Conservation (phyloP, 2,888 invertebrate genomes). For the Eretmocerus hayati region DNA sequence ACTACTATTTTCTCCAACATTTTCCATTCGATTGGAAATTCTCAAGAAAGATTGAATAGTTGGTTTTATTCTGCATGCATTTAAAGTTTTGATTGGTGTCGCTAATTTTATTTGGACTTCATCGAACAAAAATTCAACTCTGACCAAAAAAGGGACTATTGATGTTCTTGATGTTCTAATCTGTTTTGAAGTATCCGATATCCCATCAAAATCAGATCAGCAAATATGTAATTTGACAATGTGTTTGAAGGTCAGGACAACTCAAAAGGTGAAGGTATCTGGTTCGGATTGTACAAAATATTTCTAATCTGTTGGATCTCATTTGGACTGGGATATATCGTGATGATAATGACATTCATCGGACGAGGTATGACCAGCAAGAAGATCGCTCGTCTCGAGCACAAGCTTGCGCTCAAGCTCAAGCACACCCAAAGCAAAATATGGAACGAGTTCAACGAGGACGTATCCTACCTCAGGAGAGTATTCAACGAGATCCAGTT, state of each 20-base stretch:
- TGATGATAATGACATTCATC: slow-evolving; percentile 84
- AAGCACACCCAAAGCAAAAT: slow-evolving; percentile 74
- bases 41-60: too few species aligned
- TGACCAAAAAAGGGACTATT: too few species aligned
- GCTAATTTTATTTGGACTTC: too few species aligned
- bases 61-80: too few species aligned
- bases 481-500: slow-evolving; percentile 77
- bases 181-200: too few species aligned
- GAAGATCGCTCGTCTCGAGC: slow-evolving; percentile 65
- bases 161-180: too few species aligned
- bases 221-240: too few species aligned
- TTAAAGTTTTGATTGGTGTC: too few species aligned
- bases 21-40: too few species aligned
- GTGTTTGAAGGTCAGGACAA: slow-evolving; percentile 41
- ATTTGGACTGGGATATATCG: slow-evolving; percentile 82
- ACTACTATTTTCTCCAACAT: too few species aligned
- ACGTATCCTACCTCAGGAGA: slow-evolving; percentile 64
- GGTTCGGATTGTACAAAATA: slow-evolving; percentile 68
- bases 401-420: slow-evolving; percentile 67
- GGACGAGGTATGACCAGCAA: slow-evolving; percentile 72
- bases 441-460: slow-evolving; percentile 68
- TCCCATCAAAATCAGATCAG: too few species aligned
- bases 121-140: too few species aligned
- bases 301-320: slow-evolving; percentile 84
- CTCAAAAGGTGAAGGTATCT: slow-evolving; percentile 50